Base-by-base conservation (phyloP, 2,888 invertebrate species). In the Latrodectus hesperus region DNA sequence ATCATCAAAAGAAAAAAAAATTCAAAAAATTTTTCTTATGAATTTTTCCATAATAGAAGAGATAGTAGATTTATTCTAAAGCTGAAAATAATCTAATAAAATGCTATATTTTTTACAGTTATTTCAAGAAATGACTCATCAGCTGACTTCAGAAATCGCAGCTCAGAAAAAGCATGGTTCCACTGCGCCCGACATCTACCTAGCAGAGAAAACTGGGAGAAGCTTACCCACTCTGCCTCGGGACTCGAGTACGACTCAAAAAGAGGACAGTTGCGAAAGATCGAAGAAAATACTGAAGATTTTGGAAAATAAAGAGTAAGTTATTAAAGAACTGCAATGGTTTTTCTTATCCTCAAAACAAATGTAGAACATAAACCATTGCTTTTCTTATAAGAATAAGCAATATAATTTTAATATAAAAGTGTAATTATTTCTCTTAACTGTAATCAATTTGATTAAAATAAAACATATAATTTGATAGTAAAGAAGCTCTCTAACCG, bases 71-170 rank as follows among this genome's bases (percentile, higher is more conserved):
- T 12, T 60, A 12, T 60, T 60, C 0, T 10, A n/a, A 60, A n/a
- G 60, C 0, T 60, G 60, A n/a, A 9, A 55, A 11, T 38, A 38
- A 38, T 38, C 38, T 3, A 38, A 6, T 4, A 38, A 38, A 6
- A 38, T 38, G 38, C 2, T 6, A 38, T 38, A 38, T 38, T 38
- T 38, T 22, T 67, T 65, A 8, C 64, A 87, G 86, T 12, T 87
- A 51, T 87, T 87, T 38, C 86, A 67, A 14, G 86, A 87, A 26
- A 87, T 87, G 86, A 72, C 81, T 14, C 86, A 87, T 17, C 86
- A 87, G 9, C 52, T 87, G 60, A 87, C 86, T 8, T 10, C 81
- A 17, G 86, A 87, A 76, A 73, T 87, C 77, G 77, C 86, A 9
- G 67, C 81, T 0, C 86, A 87, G 12, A 76, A 76, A n/a, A 87